phyloP scores from a whole-genome alignment of 2,797 vertebrate genomes.

The Mustela erminea region DNA sequence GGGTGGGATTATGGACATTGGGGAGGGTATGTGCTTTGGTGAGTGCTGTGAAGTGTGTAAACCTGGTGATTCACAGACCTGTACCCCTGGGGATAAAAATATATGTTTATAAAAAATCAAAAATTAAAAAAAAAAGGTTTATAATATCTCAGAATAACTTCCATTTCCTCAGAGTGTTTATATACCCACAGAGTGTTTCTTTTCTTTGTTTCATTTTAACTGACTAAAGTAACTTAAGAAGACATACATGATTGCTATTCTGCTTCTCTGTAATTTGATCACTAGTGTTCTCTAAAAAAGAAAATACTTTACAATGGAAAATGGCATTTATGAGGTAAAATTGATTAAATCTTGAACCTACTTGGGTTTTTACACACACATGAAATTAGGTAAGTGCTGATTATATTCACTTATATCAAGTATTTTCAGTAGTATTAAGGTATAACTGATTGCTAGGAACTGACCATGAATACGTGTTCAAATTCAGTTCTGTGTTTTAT shows the following conservation, averaged over 20 bases:
- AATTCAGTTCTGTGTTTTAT: not conserved
- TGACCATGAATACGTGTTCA: not conserved
- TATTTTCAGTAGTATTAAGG: not conserved
- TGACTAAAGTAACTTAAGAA: conserved; percentile 13
- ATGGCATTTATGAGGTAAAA: not conserved
- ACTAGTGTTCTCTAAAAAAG: not conserved
- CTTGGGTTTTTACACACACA: not conserved
- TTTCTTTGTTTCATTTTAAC: conserved; percentile 39
- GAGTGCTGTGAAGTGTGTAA: too few relatives aligned
- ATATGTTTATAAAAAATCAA: too few relatives aligned
- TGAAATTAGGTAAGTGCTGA: not conserved
- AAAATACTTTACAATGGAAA: not conserved
- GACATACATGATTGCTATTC: not conserved
- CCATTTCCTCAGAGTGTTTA: not conserved
- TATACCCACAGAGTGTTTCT: not conserved
- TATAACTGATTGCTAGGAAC: conserved; percentile 27
- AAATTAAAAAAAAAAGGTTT: too few relatives aligned
- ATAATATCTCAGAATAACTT: not conserved
- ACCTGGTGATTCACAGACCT: too few relatives aligned
- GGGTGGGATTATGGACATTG: too few relatives aligned
- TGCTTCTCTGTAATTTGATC: not conserved
- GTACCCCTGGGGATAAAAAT: too few relatives aligned
- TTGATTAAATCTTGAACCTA: not conserved
- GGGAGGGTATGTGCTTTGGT: too few relatives aligned
- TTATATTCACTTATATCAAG: not conserved